Percentiles rank a stretch among this genome's conserved stretches.
Conservation (phyloP, 2,888 invertebrate species). For the Caenorhabditis sinica region DNA sequence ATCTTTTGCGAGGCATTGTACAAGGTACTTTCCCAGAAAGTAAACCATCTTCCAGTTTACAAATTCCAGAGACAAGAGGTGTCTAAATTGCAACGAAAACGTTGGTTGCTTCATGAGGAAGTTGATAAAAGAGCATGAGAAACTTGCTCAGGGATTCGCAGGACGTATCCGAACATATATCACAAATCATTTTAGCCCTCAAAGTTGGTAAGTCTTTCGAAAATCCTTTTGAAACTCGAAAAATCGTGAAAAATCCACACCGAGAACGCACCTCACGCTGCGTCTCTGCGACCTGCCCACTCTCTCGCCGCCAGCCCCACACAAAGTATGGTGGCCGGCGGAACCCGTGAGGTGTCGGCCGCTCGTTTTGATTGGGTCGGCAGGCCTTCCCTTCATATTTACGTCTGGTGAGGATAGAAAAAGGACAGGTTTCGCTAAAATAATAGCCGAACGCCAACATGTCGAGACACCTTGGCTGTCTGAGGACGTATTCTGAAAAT, state of each 20-base stretch:
- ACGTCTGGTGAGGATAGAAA: slow-evolving; percentile 64
- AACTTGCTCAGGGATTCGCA: slow-evolving; percentile 50
- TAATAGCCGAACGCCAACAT: slow-evolving; percentile 58
- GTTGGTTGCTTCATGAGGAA: slow-evolving; percentile 58
- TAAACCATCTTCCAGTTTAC: not conserved
- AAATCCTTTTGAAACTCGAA: not conserved
- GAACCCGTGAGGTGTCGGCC: slow-evolving; percentile 57
- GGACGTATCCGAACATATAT: slow-evolving; percentile 37
- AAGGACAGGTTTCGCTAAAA: slow-evolving; percentile 67
- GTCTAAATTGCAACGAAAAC: slow-evolving; percentile 48
- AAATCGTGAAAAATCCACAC: not conserved
- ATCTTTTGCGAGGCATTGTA: slow-evolving; percentile 35
- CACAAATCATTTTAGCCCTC: slow-evolving; percentile 54
- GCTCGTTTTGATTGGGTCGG: not conserved
- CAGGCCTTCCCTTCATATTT: not conserved
- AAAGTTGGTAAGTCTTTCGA: slow-evolving; percentile 52
- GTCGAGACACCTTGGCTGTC: slow-evolving; percentile 70
- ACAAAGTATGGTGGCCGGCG: slow-evolving; percentile 46
- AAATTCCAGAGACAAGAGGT: slow-evolving; percentile 41
- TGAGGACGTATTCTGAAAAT: slow-evolving; percentile 54
- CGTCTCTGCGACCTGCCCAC: slow-evolving; percentile 7
- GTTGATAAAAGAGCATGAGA: slow-evolving; percentile 47
- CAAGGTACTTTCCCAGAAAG: slow-evolving; percentile 10
- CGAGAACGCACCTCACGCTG: slow-evolving; percentile 9
- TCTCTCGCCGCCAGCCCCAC: slow-evolving; percentile 31